phyloP scores from a whole-genome alignment of 2,888 invertebrate genomes.

The Drosophila colorata region DNA sequence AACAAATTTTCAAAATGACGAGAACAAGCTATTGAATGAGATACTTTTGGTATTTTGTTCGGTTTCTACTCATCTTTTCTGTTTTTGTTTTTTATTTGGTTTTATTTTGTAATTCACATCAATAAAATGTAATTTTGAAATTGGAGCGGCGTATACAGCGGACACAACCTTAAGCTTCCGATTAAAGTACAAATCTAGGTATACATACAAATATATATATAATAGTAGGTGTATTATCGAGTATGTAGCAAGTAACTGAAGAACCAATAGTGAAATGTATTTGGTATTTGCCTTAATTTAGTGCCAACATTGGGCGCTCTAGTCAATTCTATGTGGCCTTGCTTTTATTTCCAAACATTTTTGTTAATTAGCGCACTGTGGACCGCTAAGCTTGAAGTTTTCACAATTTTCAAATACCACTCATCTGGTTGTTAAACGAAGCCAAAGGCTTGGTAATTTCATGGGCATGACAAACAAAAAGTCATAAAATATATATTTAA shows the following conservation, averaged over 20 bases:
- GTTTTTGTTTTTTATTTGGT: background rate
- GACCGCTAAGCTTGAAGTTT: background rate
- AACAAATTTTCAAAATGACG: constrained; percentile 2
- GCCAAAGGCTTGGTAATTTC: too few relatives aligned
- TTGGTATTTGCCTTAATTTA: constrained; percentile 12
- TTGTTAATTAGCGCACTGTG: constrained; percentile 34
- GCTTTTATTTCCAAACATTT: constrained; percentile 16
- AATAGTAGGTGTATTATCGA: constrained; percentile 16
- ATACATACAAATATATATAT: constrained; percentile 22
- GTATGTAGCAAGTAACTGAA: constrained; percentile 30
- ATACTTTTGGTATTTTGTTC: background rate
- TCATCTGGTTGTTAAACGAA: too few relatives aligned
- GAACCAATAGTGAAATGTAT: constrained; percentile 13
- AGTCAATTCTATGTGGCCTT: constrained; percentile 55
- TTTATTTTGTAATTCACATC: constrained; percentile 35
- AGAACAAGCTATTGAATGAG: constrained; percentile 21
- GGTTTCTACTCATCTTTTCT: background rate
- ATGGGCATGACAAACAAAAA: too few relatives aligned
- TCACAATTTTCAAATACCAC: background rate
- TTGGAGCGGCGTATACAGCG: constrained; percentile 52
- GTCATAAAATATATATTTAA: too few relatives aligned
- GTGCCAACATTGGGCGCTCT: constrained; percentile 18
- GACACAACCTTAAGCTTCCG: constrained; percentile 61
- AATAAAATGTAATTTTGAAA: constrained; percentile 55
- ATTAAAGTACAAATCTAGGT: constrained; percentile 37